phyloP scores from a whole-genome alignment of 2,797 vertebrate genomes.

The Chloroceryle inda region DNA sequence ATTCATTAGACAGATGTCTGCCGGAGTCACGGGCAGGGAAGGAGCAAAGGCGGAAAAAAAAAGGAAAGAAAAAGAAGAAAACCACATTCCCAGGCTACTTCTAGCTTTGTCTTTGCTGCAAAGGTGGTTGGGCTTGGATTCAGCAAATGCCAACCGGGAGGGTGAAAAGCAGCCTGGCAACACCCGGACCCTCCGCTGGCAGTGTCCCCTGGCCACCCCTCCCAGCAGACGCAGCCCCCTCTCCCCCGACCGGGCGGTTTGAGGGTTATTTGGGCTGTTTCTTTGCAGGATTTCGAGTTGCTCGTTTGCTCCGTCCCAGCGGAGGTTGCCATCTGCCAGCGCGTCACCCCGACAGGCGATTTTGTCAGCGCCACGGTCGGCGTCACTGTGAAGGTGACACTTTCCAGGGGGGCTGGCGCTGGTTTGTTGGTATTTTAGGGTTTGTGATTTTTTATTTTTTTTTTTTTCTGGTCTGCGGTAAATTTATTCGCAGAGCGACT shows the following conservation, averaged over 20 bases:
- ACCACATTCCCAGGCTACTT: not conserved
- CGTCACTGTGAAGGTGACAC: slow-evolving; percentile 82
- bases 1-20: slow-evolving; percentile 19
- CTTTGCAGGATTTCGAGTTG: slow-evolving; percentile 51
- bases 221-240: not conserved
- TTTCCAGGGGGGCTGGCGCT: slow-evolving; percentile 59
- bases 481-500: not conserved
- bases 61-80: not conserved
- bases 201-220: not conserved
- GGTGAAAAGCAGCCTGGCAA: not conserved
- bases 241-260: accelerated
- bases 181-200: accelerated
- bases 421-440: not conserved
- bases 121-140: not conserved
- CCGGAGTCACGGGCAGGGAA: not conserved
- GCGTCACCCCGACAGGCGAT: slow-evolving; percentile 71
- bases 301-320: slow-evolving; percentile 59
- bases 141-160: not conserved
- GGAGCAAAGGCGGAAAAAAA: not conserved
- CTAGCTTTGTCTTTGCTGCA: not conserved
- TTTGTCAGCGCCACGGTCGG: slow-evolving; percentile 75
- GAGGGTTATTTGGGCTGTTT: accelerated
- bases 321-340: slow-evolving; percentile 79
- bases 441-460: too few species aligned
- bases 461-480: not conserved